Evolutionary conservation across 64 coral and sea anemone species (phyloP).

Genomic region (Dendrophyllia cribrosa): DNA sequence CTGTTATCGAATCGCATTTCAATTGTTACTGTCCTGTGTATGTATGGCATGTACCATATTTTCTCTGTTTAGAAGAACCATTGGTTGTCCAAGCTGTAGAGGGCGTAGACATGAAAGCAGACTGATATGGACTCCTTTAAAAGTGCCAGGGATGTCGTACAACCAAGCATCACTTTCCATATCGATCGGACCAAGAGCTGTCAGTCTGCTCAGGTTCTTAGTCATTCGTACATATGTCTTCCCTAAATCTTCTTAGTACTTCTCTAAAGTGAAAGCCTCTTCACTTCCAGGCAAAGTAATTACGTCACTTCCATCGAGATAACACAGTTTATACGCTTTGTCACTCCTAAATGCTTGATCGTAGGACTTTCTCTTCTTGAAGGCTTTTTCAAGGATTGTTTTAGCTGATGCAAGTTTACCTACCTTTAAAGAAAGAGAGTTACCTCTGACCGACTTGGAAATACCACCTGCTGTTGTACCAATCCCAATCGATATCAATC

Average conservation of each 20-base stretch:
- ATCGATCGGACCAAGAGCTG: constrained; percentile 4
- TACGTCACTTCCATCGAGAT: constrained; percentile 59
- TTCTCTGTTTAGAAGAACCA: too few species aligned
- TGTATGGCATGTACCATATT: too few species aligned
- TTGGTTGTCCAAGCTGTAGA: too few species aligned
- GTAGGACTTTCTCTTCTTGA: constrained; percentile 59
- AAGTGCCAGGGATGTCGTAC: not conserved
- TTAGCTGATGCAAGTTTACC: constrained; percentile 46
- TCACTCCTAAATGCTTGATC: constrained; percentile 61
- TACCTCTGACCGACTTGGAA: constrained; percentile 59
- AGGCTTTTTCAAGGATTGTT: constrained; percentile 9
- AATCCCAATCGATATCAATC: not conserved
- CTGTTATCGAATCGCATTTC: too few species aligned
- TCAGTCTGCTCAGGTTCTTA: constrained; percentile 17
- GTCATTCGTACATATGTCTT: constrained; percentile 29
- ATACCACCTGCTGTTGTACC: constrained; percentile 19
- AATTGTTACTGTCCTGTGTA: too few species aligned
- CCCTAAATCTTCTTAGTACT: constrained; percentile 69
- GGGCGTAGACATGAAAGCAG: too few species aligned
- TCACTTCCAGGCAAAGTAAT: constrained; percentile 27
- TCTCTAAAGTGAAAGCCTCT: constrained; percentile 55
- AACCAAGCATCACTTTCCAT: constrained; percentile 32
- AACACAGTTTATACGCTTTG: constrained; percentile 62
- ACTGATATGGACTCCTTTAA: too few species aligned
- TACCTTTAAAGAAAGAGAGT: constrained; percentile 48